Evolutionary conservation across 2,888 invertebrate species (phyloP), one percentile per base, ranked within the genome.

Genomic region (Dendrolimus houi): DNA sequence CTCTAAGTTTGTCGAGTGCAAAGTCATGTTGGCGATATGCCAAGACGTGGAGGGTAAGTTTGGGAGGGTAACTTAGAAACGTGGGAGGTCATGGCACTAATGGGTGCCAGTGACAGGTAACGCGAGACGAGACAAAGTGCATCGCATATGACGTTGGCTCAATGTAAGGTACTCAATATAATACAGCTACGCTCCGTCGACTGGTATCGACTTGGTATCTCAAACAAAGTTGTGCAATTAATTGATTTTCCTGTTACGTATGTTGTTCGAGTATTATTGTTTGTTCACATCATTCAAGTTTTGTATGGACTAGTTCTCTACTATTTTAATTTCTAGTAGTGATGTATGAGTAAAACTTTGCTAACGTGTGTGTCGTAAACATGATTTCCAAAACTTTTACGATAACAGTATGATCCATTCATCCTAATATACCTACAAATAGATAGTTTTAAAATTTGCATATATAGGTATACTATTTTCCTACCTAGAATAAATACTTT

Each of bases 21-120:
- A 66, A 67, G 68, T 66, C 70, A 71, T 63, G 67, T 76, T 79
- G 79, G 76, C 74, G 42, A 52, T 58, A 55, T 57, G 71, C 77
- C 78, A 83, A 85, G 83, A 80, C 69, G 74, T 67, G 65, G 73
- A 72, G 84, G 81, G 85, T 81, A 82, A 77, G 79, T 82, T 79
- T 75, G 75, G 73, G 78, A 75, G 79, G 81, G 83, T 75, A 79
- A 71, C 76, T 74, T 66, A 62, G 71, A 65, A 65, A 77, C 72
- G 77, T 74, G 78, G 79, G 81, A 85, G 86, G 87, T 88, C 85
- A 83, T 66, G 67, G 71, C 76, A 73, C 84, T 90, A 90, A 90
- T 89, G 87, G 87, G 76, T 81, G 83, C 64, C 73, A 70, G 75
- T 82, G 88, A 87, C 89, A 89, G 87, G 90, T 89, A 90, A 90